A percentile compares a stretch with the other conserved stretches of the same genome.
phyloP scores from a whole-genome alignment of 2,113 vertebrate genomes.

The Callopanchax toddi region DNA sequence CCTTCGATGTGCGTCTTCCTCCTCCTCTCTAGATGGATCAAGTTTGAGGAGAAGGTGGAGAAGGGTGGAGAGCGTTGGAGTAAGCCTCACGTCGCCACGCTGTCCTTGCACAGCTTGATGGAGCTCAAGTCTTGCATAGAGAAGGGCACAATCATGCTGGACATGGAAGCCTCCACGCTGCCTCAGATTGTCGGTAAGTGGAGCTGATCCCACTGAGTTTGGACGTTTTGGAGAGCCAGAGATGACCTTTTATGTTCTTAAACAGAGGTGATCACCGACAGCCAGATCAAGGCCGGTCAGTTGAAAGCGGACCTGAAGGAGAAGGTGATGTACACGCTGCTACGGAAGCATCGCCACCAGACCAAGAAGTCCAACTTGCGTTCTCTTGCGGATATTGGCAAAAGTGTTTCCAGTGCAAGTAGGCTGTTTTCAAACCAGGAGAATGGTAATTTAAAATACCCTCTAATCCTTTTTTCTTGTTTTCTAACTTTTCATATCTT shows the following conservation, averaged over 20 bases:
- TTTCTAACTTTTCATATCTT: not conserved
- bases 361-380: conserved; percentile 99
- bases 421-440: conserved; percentile 93
- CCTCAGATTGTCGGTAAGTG: conserved; percentile 92
- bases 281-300: conserved; percentile 89
- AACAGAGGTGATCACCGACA: conserved; percentile 91
- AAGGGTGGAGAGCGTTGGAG: conserved; percentile 97
- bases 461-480: not conserved
- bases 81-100: conserved; percentile 91
- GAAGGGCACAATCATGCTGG: conserved; percentile 92
- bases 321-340: conserved; percentile 91
- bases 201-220: not conserved
- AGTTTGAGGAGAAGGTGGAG: conserved; percentile 99
- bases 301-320: conserved; percentile 92
- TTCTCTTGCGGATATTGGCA: conserved; percentile 96
- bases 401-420: conserved; percentile 98
- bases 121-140: conserved; percentile 93
- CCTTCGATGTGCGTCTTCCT: not conserved
- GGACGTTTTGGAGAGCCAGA: not conserved
- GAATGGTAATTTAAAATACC: conserved; percentile 86
- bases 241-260: not conserved
- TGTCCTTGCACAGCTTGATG: conserved; percentile 91
- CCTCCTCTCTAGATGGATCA: conserved; percentile 87
- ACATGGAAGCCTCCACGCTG: conserved; percentile 90
- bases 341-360: conserved; percentile 95